Evolutionary conservation across 1,140 invertebrate species (phyloP).

Genomic region (Nasonia longicornis): DNA sequence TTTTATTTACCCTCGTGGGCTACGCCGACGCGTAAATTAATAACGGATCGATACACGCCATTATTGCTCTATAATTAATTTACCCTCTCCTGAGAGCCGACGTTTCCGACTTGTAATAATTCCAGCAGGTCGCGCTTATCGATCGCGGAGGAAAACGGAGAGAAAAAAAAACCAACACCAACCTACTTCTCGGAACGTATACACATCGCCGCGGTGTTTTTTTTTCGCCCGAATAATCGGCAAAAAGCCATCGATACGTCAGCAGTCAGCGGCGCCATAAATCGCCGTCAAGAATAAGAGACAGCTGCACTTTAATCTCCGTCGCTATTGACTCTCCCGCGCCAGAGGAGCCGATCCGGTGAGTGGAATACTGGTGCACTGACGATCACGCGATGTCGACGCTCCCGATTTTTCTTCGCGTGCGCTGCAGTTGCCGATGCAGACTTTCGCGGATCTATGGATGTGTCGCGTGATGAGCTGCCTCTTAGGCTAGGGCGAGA

Average conservation of each 20-base stretch:
- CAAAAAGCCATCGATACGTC: not conserved
- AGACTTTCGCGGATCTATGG: not conserved
- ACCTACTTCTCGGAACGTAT: too few relatives aligned
- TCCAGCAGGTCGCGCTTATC: too few relatives aligned
- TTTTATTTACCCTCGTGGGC: too few relatives aligned
- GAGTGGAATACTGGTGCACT: not conserved
- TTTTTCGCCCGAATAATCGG: not conserved
- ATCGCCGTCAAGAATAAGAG: not conserved
- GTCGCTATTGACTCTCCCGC: not conserved
- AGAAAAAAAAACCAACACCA: too few relatives aligned
- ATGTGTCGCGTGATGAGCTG: not conserved
- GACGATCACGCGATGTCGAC: constrained; percentile 6
- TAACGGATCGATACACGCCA: too few relatives aligned
- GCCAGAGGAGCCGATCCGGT: not conserved
- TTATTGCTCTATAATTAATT: too few relatives aligned
- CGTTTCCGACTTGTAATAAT: too few relatives aligned
- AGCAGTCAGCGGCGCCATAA: not conserved
- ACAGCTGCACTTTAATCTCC: constrained; percentile 18
- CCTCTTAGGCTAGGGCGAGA: not conserved
- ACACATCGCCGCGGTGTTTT: too few relatives aligned
- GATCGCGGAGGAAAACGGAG: too few relatives aligned
- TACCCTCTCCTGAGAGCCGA: too few relatives aligned
- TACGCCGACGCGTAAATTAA: too few relatives aligned
- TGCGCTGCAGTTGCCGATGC: not conserved
- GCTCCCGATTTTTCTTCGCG: constrained; percentile 5